Percentiles rank a stretch among this genome's conserved stretches.
These are phyloP conservation scores for Hecatera dysodea DNA, from an alignment of 2,888 invertebrate species.

Conservation along the genomic window DNA sequence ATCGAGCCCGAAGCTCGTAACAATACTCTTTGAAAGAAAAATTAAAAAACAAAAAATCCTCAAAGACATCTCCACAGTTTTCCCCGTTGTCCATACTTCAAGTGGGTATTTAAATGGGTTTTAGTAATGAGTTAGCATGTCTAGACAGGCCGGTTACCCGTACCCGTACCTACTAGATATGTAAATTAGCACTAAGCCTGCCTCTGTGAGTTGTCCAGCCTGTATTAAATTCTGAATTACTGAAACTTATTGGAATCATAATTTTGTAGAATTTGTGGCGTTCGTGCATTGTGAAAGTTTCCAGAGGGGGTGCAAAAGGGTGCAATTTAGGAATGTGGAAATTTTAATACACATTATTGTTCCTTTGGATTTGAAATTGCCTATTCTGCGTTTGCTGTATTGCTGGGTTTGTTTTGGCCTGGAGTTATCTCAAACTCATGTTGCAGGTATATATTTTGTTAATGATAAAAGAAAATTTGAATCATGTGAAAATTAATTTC, in stretches of 20 bases:
- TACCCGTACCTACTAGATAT: slow-evolving; percentile 26
- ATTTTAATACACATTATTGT: slow-evolving; percentile 1
- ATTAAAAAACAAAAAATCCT: background rate
- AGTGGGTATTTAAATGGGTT: slow-evolving; percentile 76
- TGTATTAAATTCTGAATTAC: slow-evolving; percentile 51
- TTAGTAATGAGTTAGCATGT: slow-evolving; percentile 87
- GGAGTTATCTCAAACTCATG: background rate
- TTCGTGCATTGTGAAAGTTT: slow-evolving; percentile 11
- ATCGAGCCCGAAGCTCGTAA: too few species aligned
- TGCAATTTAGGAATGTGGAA: slow-evolving; percentile 13
- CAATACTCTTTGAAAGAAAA: too few species aligned
- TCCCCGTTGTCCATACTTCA: slow-evolving; percentile 63
- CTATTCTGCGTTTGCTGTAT: slow-evolving; percentile 2
- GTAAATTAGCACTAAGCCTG: slow-evolving; percentile 63
- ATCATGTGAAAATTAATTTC: too few species aligned
- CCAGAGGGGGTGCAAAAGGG: slow-evolving; percentile 7
- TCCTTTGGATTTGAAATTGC: slow-evolving; percentile 17
- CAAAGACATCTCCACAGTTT: slow-evolving; percentile 62
- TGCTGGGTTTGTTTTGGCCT: background rate
- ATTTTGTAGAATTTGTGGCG: slow-evolving; percentile 21
- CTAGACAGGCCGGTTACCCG: slow-evolving; percentile 75
- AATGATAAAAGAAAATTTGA: too few species aligned
- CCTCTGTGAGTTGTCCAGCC: slow-evolving; percentile 28
- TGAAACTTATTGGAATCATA: slow-evolving; percentile 39
- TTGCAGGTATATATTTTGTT: background rate